phyloP scores from a whole-genome alignment of 2,888 invertebrate genomes.

The Ethmia dodecea region DNA sequence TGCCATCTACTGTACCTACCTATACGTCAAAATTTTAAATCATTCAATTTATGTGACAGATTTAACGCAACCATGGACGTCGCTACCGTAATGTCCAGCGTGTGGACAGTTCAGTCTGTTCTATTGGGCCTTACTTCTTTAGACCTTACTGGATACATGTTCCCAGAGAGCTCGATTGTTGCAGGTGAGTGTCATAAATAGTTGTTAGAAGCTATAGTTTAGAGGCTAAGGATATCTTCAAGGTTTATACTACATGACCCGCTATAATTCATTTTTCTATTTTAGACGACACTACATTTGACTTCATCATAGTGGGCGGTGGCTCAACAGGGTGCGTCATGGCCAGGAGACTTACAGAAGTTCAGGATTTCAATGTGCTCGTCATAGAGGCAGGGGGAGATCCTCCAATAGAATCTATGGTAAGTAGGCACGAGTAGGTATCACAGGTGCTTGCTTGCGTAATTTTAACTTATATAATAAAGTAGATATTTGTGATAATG shows the following conservation, averaged over 20 bases:
- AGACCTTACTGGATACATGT: neutral
- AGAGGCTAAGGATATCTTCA: neutral
- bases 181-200: neutral
- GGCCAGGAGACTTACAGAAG: slow-evolving; percentile 28
- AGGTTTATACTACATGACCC: neutral
- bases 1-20: no score
- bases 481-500: slow-evolving; percentile 72
- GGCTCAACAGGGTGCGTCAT: slow-evolving; percentile 67
- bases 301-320: slow-evolving; percentile 84
- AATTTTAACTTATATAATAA: neutral
- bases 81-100: neutral
- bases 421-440: slow-evolving; percentile 5
- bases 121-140: neutral
- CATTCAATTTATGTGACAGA: no score
- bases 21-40: no score
- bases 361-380: slow-evolving; percentile 44
- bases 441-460: no score
- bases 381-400: slow-evolving; percentile 80
- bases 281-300: slow-evolving; percentile 39
- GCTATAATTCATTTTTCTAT: neutral
- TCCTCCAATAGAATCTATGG: slow-evolving; percentile 17
- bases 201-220: neutral
- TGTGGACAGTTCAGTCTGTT: neutral
- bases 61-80: neutral
- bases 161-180: neutral